Evolutionary conservation across 2,797 vertebrate species (phyloP).

Genomic region (Heliangelus exortis): DNA sequence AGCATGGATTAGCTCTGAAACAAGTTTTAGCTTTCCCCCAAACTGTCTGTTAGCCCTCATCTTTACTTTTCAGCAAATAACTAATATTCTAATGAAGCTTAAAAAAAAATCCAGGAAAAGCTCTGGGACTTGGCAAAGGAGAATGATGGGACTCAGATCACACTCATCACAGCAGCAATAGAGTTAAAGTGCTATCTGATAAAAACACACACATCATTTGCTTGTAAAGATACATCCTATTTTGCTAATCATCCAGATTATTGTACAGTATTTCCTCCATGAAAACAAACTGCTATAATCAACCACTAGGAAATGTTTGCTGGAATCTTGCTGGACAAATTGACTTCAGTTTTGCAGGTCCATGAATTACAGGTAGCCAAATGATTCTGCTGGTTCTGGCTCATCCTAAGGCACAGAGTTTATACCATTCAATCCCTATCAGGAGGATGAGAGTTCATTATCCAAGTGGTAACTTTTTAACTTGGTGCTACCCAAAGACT

Average conservation of each 20-base stretch:
- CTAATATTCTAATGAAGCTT: background rate
- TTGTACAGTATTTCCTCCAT: background rate
- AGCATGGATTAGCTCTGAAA: background rate
- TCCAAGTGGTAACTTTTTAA: background rate
- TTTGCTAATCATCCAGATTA: background rate
- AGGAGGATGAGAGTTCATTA: background rate
- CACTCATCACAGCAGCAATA: background rate
- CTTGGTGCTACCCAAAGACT: background rate
- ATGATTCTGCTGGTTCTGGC: background rate
- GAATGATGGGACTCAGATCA: background rate
- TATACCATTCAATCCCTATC: background rate
- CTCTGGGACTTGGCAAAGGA: background rate
- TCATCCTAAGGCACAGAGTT: background rate
- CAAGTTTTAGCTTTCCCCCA: background rate
- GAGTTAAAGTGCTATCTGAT: background rate
- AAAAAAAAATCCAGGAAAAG: background rate
- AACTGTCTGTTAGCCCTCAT: background rate
- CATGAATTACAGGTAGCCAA: background rate
- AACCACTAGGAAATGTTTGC: background rate
- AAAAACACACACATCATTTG: background rate
- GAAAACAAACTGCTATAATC: background rate
- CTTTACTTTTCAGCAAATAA: background rate
- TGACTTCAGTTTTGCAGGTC: background rate
- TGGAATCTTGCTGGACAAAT: background rate
- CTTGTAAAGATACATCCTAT: background rate